Evolutionary conservation across 2,888 invertebrate species (phyloP).

Genomic region (Octodonta nipae): DNA sequence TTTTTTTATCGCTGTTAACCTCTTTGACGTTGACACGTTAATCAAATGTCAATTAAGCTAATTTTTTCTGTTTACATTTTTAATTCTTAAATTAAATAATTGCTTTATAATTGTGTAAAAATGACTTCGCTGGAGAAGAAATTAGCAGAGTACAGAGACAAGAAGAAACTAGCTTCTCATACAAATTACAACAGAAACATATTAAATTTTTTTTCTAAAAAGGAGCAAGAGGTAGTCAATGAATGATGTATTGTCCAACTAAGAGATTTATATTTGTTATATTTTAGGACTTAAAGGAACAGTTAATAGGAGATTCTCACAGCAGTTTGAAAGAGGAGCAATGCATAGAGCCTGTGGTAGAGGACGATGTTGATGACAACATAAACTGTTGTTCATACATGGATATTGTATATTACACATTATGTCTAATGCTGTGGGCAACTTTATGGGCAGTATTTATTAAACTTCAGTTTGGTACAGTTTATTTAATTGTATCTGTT

Average conservation of each 20-base stretch:
- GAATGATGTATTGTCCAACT: no score
- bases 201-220: no score
- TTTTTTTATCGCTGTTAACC: not conserved
- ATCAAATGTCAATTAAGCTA: no score
- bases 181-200: not conserved
- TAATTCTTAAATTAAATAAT: not conserved
- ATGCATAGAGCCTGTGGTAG: no score
- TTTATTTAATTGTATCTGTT: conserved; percentile 69
- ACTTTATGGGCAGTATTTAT: conserved; percentile 63
- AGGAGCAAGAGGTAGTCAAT: not conserved
- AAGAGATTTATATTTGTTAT: not conserved
- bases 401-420: conserved; percentile 27
- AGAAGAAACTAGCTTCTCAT: not conserved
- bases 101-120: not conserved
- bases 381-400: no score
- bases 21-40: no score
- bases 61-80: no score
- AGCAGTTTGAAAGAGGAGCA: no score
- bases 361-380: no score
- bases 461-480: conserved; percentile 76
- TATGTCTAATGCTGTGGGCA: conserved; percentile 62
- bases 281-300: no score
- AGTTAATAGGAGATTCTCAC: no score
- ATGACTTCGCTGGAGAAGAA: not conserved
- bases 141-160: not conserved